Evolutionary conservation across 2,797 vertebrate genomes (phyloP), one percentile per base, ranked within the genome.

Genomic region (Muraenolepis orangiensis): DNA sequence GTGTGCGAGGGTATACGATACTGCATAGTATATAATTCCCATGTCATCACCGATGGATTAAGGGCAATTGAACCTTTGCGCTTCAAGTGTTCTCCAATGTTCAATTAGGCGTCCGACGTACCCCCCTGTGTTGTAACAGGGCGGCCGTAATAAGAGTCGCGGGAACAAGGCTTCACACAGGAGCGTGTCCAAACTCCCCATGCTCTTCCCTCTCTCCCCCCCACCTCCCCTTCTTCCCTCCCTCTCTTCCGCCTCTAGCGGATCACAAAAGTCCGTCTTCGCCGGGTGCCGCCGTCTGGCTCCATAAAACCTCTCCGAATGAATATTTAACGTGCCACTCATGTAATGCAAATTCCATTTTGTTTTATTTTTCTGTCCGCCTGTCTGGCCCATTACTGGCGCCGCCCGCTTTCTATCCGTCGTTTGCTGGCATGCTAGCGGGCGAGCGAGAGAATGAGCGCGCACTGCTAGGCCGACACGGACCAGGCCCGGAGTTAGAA

Each of bases 281-380:
- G 82, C 81, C 78, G 74, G 18, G 51, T 18, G 80, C 78, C 76
- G 51, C 28, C 68, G 82, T 70, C 38, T 46, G 80, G 82, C 74
- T 86, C 82, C 83, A 90, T 91, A 88, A 90, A 90, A 85, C 80
- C 79, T 74, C 67, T 79, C 72, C 69, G 69, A 78, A 87, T 91
- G 83, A 91, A 90, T 91, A 87, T 89, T 91, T 90, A 90, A 91
- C 87, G 76, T 71, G 34, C 64, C 72, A 81, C 79, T 90, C 87
- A 84, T 91, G 87, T 87, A 87, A 90, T 91, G 85, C 86, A 91
- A 87, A 90, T 90, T 84, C 80, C 67, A 72, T 79, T 90, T 83
- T 86, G 82, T 90, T 89, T 89, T 89, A 90, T 91, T 91, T 85
- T 86, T 74, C 79, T 80, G 72, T 72, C 51, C n/a, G n/a, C n/a